Evolutionary conservation across 2,888 invertebrate genomes (phyloP).

Genomic region (Mythimna ferrago): DNA sequence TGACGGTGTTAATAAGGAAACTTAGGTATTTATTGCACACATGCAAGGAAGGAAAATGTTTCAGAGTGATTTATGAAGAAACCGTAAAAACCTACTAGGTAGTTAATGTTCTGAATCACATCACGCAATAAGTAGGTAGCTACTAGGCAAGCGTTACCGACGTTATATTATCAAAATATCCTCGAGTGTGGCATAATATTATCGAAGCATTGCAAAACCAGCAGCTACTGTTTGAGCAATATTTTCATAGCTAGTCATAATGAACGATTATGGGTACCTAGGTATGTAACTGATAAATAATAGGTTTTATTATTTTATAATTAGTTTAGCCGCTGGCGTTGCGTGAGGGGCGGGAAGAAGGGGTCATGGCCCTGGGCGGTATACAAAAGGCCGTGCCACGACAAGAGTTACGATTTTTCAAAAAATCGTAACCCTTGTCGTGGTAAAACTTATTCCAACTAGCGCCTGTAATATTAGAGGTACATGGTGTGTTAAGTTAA

Average conservation of each 20-base stretch:
- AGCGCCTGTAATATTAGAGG: no score
- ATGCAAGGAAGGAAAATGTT: slow-evolving; percentile 12
- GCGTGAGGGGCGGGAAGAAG: no score
- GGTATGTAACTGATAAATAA: neutral
- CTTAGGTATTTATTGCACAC: neutral
- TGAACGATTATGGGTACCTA: neutral
- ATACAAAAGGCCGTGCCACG: no score
- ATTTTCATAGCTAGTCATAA: slow-evolving; percentile 9
- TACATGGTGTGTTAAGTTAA: no score
- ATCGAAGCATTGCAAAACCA: slow-evolving; percentile 20
- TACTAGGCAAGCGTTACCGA: neutral
- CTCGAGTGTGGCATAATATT: slow-evolving; percentile 30
- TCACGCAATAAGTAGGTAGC: neutral
- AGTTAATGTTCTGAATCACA: neutral
- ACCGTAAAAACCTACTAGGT: neutral
- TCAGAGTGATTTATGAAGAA: neutral
- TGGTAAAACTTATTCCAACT: no score
- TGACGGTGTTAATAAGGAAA: slow-evolving; percentile 16
- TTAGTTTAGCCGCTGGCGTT: no score
- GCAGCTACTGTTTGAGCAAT: slow-evolving; percentile 27
- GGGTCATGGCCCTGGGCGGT: no score
- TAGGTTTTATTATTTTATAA: neutral
- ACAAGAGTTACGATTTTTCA: no score
- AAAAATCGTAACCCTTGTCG: no score
- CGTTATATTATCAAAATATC: slow-evolving; percentile 32